Base-by-base conservation (phyloP, 2,888 invertebrate species). In the Hermaeophaga mercurialis region DNA sequence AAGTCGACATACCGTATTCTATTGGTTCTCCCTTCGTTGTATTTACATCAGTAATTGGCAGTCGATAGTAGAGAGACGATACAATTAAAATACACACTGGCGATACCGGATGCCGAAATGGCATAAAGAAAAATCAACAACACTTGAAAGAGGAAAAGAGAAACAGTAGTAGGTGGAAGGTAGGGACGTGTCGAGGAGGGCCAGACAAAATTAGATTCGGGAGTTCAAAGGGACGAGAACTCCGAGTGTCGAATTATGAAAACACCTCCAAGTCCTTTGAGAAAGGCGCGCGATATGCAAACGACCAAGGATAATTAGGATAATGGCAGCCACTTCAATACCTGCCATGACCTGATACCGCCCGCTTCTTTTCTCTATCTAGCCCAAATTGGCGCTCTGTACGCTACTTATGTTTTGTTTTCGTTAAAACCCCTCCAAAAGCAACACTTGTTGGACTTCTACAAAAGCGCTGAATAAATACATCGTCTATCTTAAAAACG, bases 301-400 rank as follows among this genome's bases (percentile, higher is more conserved):
- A 78, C 76, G 76, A 76, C 76, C 73, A 55, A 74, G 72, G 74
- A 77, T 78, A 78, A 78, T 78, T 78, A 77, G 77, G 76, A 76
- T 76, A 76, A 78, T 76, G 76, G 75, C 75, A 73, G 74, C 75
- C 75, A 76, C 75, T 77, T 75, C 75, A 73, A 73, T 74, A 75
- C 69, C 67, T 67, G 67, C 69, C 66, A 66, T 68, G 65, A 60
- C 43, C 50, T 55, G 55, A 54, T 56, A 44, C 57, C 50, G 45
- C 43, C 54, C 45, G 14, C 52, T 52, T 19, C 38, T 41, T 38
- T 43, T 24, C 14, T 14, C 24, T 11, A 8, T 43, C 54, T 58
- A 58, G 56, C 45, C 60, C 56, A 56, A 63, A 61, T 61, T 59
- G 46, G 39, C 53, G 24, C 43, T 36, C 36, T 36, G 17, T 36